A percentile compares a stretch with the other conserved stretches of the same genome.
These are phyloP conservation scores for Myrmecophaga tridactyla DNA, from an alignment of 2,113 vertebrate genomes.

Conservation along the genomic window DNA sequence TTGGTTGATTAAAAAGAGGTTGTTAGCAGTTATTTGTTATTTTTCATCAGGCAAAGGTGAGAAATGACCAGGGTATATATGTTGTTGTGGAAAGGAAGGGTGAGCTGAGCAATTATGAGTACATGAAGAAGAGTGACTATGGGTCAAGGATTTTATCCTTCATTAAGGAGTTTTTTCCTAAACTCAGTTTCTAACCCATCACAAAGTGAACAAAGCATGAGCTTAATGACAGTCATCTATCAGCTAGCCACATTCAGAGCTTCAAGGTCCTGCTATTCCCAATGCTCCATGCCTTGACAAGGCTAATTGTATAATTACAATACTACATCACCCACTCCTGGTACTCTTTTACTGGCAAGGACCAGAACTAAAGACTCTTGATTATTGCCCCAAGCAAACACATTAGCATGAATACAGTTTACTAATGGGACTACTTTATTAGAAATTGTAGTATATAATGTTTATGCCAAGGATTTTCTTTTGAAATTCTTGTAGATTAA, in stretches of 20 bases:
- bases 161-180: constrained; percentile 58
- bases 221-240: constrained; percentile 85
- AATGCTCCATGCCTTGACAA: constrained; percentile 77
- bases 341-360: constrained; percentile 61
- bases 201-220: constrained; percentile 74
- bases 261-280: constrained; percentile 77
- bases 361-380: constrained; percentile 70
- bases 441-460: constrained; percentile 48
- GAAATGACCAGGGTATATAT: constrained; percentile 22
- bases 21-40: constrained; percentile 52
- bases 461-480: constrained; percentile 69
- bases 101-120: constrained; percentile 40
- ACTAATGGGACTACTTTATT: constrained; percentile 69
- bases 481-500: constrained; percentile 65
- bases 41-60: constrained; percentile 60
- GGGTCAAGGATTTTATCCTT: constrained; percentile 79
- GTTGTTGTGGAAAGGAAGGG: not conserved
- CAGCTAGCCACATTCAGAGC: constrained; percentile 73
- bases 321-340: constrained; percentile 70
- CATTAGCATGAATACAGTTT: constrained; percentile 79
- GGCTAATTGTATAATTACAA: constrained; percentile 81
- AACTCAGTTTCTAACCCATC: constrained; percentile 53
- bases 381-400: constrained; percentile 75
- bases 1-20: constrained; percentile 63
- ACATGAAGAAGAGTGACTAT: constrained; percentile 31